A percentile compares a stretch with the other conserved stretches of the same genome.
Evolutionary conservation across 2,888 invertebrate species (phyloP).

Genomic region (Amphipyra tragopoginis): DNA sequence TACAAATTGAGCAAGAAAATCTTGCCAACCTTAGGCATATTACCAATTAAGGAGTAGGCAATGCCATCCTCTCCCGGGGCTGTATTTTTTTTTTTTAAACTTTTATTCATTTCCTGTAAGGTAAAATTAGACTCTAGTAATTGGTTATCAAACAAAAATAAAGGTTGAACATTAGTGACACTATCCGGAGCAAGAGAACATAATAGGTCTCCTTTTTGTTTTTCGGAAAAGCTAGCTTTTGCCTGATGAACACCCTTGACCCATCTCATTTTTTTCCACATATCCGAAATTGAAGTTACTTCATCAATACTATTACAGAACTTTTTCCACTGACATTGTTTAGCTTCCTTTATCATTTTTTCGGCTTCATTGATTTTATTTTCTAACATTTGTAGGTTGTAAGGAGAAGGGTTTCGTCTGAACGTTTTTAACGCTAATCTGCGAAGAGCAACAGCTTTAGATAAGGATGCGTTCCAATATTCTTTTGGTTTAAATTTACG

Average conservation of each 20-base stretch:
- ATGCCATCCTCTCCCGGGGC: slow-evolving; percentile 30
- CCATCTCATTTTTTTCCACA: slow-evolving; percentile 7
- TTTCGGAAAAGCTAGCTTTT: background rate
- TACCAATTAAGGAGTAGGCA: slow-evolving; percentile 34
- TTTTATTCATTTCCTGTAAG: no score
- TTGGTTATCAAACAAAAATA: background rate
- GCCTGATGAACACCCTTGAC: slow-evolving; percentile 9
- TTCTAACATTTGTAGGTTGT: slow-evolving; percentile 33
- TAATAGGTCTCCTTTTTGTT: background rate
- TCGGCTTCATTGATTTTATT: slow-evolving; percentile 28
- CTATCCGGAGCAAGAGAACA: slow-evolving; percentile 11
- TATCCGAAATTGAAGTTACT: background rate
- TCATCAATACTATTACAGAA: slow-evolving; percentile 34
- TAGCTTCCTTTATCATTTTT: slow-evolving; percentile 14
- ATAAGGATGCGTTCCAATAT: slow-evolving; percentile 54
- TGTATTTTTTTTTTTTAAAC: slow-evolving; percentile 30
- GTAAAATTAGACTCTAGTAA: slow-evolving; percentile 19
- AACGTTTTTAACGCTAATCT: slow-evolving; percentile 45
- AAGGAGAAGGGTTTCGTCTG: slow-evolving; percentile 19
- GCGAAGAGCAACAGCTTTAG: slow-evolving; percentile 47
- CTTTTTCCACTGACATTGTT: slow-evolving; percentile 3
- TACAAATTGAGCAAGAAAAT: no score
- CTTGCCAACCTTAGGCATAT: slow-evolving; percentile 30
- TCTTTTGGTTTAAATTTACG: slow-evolving; percentile 47
- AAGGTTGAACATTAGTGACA: slow-evolving; percentile 25